These are phyloP conservation scores for Manacus vitellinus DNA, from an alignment of 2,113 vertebrate genomes.

Conservation along the genomic window DNA sequence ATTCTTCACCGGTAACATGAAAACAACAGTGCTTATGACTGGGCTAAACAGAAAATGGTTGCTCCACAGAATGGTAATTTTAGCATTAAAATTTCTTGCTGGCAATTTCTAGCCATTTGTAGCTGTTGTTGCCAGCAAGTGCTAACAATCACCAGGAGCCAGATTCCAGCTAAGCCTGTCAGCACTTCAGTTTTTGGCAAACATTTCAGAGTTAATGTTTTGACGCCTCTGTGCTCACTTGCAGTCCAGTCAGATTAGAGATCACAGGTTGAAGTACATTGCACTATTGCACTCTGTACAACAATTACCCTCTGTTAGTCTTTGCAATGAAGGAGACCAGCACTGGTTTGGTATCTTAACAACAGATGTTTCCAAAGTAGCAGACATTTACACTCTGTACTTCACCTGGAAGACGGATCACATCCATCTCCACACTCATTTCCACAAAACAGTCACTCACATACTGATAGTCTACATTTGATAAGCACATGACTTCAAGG, in stretches of 20 bases:
- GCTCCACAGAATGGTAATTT: background rate
- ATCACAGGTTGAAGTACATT: background rate
- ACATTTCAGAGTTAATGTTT: background rate
- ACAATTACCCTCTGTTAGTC: background rate
- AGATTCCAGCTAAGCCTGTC: conserved; percentile 14
- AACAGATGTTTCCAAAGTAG: background rate
- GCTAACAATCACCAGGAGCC: conserved; percentile 14
- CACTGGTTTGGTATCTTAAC: background rate
- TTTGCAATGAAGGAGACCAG: background rate
- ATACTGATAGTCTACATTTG: background rate
- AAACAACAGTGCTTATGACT: background rate
- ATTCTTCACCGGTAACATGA: background rate
- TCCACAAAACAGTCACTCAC: background rate
- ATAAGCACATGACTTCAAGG: background rate
- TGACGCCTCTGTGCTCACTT: background rate
- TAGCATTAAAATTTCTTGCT: background rate
- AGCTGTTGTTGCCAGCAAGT: background rate
- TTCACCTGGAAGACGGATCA: background rate
- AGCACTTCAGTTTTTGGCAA: conserved; percentile 28
- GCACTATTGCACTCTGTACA: background rate
- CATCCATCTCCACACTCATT: background rate
- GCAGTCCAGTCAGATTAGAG: background rate
- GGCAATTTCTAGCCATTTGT: background rate
- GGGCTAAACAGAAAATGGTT: background rate
- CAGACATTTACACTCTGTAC: background rate